Evolutionary conservation across 2,113 vertebrate species (phyloP).

Genomic region (Boulengeromyrus knoepffleri): DNA sequence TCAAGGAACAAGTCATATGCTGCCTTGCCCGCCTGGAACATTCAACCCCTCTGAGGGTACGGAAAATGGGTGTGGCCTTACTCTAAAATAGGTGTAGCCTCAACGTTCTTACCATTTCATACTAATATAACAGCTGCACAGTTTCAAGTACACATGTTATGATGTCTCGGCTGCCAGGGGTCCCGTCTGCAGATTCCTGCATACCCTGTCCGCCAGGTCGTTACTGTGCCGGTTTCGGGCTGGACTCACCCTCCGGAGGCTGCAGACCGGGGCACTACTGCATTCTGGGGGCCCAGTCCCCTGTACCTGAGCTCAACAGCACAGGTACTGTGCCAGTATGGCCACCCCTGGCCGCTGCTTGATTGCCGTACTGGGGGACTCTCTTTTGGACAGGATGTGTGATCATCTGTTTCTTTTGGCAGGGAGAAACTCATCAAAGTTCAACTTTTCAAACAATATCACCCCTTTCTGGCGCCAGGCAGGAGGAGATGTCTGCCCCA

Average conservation of each 20-base stretch:
- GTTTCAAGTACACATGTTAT: background rate
- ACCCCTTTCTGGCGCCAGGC: slow-evolving; percentile 20
- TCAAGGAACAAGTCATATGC: slow-evolving; percentile 58
- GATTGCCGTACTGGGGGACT: background rate
- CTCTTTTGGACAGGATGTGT: background rate
- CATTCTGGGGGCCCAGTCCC: slow-evolving; percentile 49
- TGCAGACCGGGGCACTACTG: slow-evolving; percentile 73
- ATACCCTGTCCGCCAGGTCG: slow-evolving; percentile 54
- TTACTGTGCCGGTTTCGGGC: slow-evolving; percentile 59
- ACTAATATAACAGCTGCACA: background rate
- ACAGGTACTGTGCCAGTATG: slow-evolving; percentile 36
- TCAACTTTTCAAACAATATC: slow-evolving; percentile 23
- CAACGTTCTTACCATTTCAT: background rate
- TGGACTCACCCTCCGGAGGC: slow-evolving; percentile 60
- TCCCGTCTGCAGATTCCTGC: slow-evolving; percentile 47
- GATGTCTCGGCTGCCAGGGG: slow-evolving; percentile 42
- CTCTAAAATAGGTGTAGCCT: background rate
- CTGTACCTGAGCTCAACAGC: slow-evolving; percentile 49
- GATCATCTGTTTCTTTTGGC: slow-evolving; percentile 50
- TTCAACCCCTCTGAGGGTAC: slow-evolving; percentile 60
- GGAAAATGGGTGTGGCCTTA: background rate
- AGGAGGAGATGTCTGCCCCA: slow-evolving; percentile 62
- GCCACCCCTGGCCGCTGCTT: background rate
- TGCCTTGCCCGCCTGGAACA: slow-evolving; percentile 66
- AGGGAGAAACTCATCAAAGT: slow-evolving; percentile 43